These are phyloP conservation scores for Caenorhabditis sulstoni DNA, from an alignment of 2,888 invertebrate species.

Conservation along the genomic window DNA sequence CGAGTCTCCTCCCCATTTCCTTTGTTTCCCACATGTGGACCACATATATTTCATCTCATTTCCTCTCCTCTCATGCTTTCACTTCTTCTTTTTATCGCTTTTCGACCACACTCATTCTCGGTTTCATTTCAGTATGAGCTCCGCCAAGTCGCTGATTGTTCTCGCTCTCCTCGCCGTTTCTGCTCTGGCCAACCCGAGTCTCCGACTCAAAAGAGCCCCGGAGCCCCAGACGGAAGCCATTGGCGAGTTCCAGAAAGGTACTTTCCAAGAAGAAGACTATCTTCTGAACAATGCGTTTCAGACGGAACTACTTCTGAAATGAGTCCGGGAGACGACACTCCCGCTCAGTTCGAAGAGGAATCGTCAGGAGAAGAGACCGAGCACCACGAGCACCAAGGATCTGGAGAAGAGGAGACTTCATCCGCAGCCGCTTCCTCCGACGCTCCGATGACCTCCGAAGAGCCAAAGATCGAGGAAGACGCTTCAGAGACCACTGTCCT, in stretches of 20 bases:
- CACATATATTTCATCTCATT: conserved; percentile 11
- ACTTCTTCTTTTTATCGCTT: not conserved
- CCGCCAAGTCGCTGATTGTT: conserved; percentile 30
- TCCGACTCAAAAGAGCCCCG: conserved; percentile 36
- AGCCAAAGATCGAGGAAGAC: conserved; percentile 35
- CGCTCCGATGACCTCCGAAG: conserved; percentile 35
- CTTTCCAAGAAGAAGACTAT: not conserved
- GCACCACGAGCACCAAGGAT: conserved; percentile 27
- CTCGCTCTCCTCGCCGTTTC: conserved; percentile 39
- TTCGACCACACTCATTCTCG: too few species aligned
- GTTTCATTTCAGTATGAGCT: conserved; percentile 42
- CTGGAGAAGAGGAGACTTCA: conserved; percentile 29
- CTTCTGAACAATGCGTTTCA: not conserved
- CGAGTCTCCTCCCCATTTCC: conserved; percentile 2
- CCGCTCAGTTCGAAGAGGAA: conserved; percentile 42
- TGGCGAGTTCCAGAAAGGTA: conserved; percentile 46
- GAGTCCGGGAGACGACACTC: conserved; percentile 44
- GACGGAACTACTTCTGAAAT: conserved; percentile 41
- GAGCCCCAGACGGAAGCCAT: conserved; percentile 42
- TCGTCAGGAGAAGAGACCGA: conserved; percentile 37
- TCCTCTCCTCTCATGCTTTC: not conserved
- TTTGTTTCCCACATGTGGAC: conserved; percentile 18
- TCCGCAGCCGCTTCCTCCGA: conserved; percentile 2
- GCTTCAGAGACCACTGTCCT: conserved; percentile 33
- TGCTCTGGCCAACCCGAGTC: conserved; percentile 26